Base-by-base conservation (phyloP, 2,797 vertebrate species). In the Mastacembelus armatus region DNA sequence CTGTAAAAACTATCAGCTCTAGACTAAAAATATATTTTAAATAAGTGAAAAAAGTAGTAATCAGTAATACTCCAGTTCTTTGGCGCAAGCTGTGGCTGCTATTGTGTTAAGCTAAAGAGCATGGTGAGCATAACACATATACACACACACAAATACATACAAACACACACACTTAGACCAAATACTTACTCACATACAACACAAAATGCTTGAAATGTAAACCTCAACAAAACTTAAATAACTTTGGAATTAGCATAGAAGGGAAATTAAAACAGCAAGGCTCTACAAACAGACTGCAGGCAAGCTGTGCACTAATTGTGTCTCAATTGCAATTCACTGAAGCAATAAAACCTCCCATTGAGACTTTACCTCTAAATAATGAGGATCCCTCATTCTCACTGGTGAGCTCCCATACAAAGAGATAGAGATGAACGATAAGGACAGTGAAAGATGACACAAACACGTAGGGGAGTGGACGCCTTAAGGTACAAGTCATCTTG, bases 221-320 rank as follows among this genome's bases (percentile, higher is more conserved):
- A 61, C 16, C 8, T 69, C n/a, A 35, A 49, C 62, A 27, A 57
- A 84, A 66, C 63, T 78, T 89, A 88, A 92, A 84, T 90, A 90
- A 85, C 55, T 71, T 78, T 64, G 39, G 27, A 80, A 86, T 89
- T 89, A 82, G 62, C 86, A 85, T 70, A 45, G 56, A 66, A 74
- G 14, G 55, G 69, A 80, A 81, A 87, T 89, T 77, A 88, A 88
- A 85, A 78, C 86, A 88, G 88, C 80, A 54, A 80, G 89, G 72
- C 63, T 87, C 77, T 71, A 44, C 84, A 89, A 88, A 90, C 86
- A 92, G 81, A 85, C 85, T 87, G 80, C 80, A 78, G 89, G 87
- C 89, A 76, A 44, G 75, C 79, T 89, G 84, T 62, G 86, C 30
- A 52, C 83, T 93, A 92, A 93, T 91, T 14, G 78, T 67, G 40